Conservation (phyloP, 1,140 invertebrate species). For the Drosophila trapezifrons region DNA sequence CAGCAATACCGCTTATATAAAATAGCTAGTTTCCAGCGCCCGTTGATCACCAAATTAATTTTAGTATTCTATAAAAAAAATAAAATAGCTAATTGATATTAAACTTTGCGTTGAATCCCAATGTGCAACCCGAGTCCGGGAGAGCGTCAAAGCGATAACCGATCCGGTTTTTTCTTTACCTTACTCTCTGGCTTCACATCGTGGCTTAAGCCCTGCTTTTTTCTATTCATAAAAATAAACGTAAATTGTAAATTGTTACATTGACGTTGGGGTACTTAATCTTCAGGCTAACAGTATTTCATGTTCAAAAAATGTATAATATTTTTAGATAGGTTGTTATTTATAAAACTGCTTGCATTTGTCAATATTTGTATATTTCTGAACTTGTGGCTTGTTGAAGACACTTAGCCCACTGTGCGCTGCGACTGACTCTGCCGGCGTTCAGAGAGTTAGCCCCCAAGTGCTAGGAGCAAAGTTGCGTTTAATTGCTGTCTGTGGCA, state of each 20-base stretch:
- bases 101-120: not conserved
- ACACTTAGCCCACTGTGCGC: conserved; percentile 14
- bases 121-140: not conserved
- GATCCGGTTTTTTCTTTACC: not conserved
- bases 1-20: too few relatives aligned
- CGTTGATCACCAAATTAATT: too few relatives aligned
- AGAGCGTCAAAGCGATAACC: not conserved
- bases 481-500: conserved; percentile 37
- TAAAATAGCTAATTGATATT: not conserved
- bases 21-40: too few relatives aligned
- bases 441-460: conserved; percentile 4
- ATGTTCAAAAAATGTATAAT: not conserved
- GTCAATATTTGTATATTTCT: not conserved
- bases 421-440: conserved; percentile 11
- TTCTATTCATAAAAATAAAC: not conserved
- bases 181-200: not conserved
- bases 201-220: not conserved
- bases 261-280: not conserved
- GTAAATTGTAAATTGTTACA: not conserved
- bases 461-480: not conserved
- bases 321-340: too few relatives aligned
- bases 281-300: not conserved
- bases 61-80: too few relatives aligned
- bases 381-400: not conserved
- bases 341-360: not conserved